Base-by-base conservation (phyloP, 2,797 vertebrate genomes). In the Tapirus indicus region DNA sequence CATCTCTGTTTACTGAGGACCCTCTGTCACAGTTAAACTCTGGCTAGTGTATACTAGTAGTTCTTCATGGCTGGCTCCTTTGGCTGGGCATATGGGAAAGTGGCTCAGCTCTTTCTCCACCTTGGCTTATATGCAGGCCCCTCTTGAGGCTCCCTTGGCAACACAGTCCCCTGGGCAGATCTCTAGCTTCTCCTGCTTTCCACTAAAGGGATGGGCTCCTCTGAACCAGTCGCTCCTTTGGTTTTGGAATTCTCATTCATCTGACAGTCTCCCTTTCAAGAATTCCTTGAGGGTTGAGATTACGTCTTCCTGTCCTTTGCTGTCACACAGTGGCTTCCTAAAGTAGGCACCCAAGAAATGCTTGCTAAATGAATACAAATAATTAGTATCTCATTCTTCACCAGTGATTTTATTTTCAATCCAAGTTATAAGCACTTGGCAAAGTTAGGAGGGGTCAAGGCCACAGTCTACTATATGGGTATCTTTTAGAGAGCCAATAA, bases 391-490 rank as follows among this genome's bases (percentile, higher is more conserved):
- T 86, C 74, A 74, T 68, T 11, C 25, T 86, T 66, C 38, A 68
- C 25, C 23, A 44, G 12, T 86, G 38, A 52, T 52, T 52, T 52
- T 52, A 52, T 52, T 52, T 16, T 52, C 47, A 1, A 47, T 47
- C 47, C 38, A 38, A 38, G 38, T 38, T 38, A 38, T 38, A 69
- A 84, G 27, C 23, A 62, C 29, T 83, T 47, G 23, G 56, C 29
- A 93, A 79, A 58, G 64, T 79, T 56, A 79, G 14, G 49, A 71
- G 71, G 21, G 44, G 32, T 89, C 35, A 89, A 83, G 21, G n/a
- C 23, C 35, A n/a, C 25, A 56, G 18, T 80, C 62, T 17, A 79
- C 60, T 41, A n/a, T 69, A 29, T 6, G 71, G 29, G 5, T 74
- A 7, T 29, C 7, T 52, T 49, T 68, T 72, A 75, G 41, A 60